These are phyloP conservation scores for Limnephilus marmoratus DNA, from an alignment of 2,888 invertebrate species.

Conservation along the genomic window DNA sequence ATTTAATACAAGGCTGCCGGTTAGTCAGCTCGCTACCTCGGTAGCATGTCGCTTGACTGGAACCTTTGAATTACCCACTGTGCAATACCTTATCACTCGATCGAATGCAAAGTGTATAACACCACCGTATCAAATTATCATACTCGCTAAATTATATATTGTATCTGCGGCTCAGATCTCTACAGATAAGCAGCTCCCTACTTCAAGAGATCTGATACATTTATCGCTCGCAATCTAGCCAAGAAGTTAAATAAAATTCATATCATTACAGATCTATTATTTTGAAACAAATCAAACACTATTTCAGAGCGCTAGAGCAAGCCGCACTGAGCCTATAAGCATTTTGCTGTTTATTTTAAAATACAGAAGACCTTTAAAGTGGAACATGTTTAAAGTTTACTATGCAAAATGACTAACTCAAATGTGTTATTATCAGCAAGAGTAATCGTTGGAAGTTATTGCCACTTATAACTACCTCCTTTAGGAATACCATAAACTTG, in stretches of 20 bases:
- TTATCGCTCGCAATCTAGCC: constrained; percentile 22
- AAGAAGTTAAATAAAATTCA: neutral
- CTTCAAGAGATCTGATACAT: constrained; percentile 18
- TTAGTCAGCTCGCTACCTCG: constrained; percentile 8
- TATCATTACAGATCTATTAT: neutral
- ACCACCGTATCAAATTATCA: constrained; percentile 52
- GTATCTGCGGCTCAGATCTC: constrained; percentile 55
- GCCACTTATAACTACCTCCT: neutral
- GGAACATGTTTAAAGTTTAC: neutral
- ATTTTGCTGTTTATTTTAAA: neutral
- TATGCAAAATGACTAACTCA: neutral
- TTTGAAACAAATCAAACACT: constrained; percentile 13
- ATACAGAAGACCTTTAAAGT: neutral
- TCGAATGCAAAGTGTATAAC: constrained; percentile 45
- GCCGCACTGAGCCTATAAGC: neutral
- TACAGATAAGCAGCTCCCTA: constrained; percentile 53
- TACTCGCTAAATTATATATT: constrained; percentile 51
- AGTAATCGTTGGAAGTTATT: neutral
- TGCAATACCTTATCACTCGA: constrained; percentile 41
- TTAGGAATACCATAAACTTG: neutral
- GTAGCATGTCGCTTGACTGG: constrained; percentile 13
- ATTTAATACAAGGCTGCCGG: constrained; percentile 12
- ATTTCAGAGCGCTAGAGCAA: neutral
- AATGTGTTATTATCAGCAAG: neutral
- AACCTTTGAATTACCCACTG: constrained; percentile 32